Conservation (phyloP, 2,113 vertebrate species). For the Toxotes jaculatrix region DNA sequence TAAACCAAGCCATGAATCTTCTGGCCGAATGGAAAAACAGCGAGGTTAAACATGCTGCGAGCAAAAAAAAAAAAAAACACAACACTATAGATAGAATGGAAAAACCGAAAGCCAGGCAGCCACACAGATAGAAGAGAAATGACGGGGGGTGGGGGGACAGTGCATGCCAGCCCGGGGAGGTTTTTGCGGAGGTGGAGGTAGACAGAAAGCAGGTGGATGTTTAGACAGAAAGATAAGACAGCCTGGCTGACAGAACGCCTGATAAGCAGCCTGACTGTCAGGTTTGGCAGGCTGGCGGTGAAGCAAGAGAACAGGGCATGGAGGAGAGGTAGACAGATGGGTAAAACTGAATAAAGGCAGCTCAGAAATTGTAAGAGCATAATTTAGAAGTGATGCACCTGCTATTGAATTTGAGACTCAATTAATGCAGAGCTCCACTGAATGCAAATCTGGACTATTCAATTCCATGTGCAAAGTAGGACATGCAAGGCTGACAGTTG, state of each 20-base stretch:
- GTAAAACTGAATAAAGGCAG: conserved; percentile 45
- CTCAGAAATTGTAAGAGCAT: conserved; percentile 43
- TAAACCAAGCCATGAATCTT: conserved; percentile 2
- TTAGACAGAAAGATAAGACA: conserved; percentile 73
- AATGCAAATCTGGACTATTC: conserved; percentile 53
- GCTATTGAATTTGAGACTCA: conserved; percentile 43
- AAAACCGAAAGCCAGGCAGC: conserved; percentile 37
- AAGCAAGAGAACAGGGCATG: conserved; percentile 25
- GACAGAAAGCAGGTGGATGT: conserved; percentile 79
- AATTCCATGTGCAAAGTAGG: conserved; percentile 32
- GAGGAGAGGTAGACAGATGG: conserved; percentile 37
- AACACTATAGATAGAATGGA: conserved; percentile 17
- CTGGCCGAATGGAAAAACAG: conserved; percentile 20
- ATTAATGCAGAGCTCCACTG: conserved; percentile 28
- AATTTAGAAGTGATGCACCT: conserved; percentile 45
- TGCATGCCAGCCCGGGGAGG: conserved; percentile 31
- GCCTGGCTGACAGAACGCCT: conserved; percentile 70
- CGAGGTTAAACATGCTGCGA: conserved; percentile 39
- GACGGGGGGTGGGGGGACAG: conserved; percentile 31
- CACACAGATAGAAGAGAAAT: conserved; percentile 17
- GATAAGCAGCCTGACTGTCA: conserved; percentile 78
- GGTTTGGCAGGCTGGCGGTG: conserved; percentile 70
- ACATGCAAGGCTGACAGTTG: conserved; percentile 12
- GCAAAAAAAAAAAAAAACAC: background rate
- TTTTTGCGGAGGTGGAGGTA: conserved; percentile 71